Evolutionary conservation across 2,888 invertebrate genomes (phyloP), one percentile per base, ranked within the genome.

Genomic region (Linnaemya tessellans): DNA sequence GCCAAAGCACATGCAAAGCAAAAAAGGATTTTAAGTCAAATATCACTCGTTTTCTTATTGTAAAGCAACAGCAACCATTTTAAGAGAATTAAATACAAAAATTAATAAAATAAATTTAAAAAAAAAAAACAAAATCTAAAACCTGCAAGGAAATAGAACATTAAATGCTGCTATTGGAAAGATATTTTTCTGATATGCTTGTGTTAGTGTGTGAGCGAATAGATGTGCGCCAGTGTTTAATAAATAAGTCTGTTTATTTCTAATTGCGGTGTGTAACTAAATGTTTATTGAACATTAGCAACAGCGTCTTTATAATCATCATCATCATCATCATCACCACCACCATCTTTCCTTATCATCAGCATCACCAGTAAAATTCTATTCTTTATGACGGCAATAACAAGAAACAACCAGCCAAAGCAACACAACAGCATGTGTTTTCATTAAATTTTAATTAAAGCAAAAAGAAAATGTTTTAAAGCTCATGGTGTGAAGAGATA

Each of bases 221-320:
- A 7, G 46, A 13, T 43, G 15, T 35, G 51, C 60, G 30, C 15
- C 0, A 51, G 25, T 67, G 49, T 80, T 80, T 70, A 70, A 54
- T 51, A 64, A 79, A 77, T 58, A 65, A 74, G 22, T 25, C 65
- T 71, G 49, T 80, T 51, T 75, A 54, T 80, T 80, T 77, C 65
- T 75, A 84, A 68, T 81, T 81, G 74, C 70, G 74, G 74, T 65
- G 38, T 79, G 75, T 70, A 75, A 70, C 68, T 70, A 81, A 85
- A 85, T 85, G 64, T 82, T 79, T 82, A 82, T 82, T 82, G 49
- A 81, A 81, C 49, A 73, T 74, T 73, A 35, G 41, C 20, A 73
- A 54, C 78, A 68, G 62, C 20, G 73, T 15, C 56, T 64, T 7
- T 56, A 54, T 25, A 15, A 77, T 46, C 60, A 71, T 22, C 80